Evolutionary conservation across 2,888 invertebrate species (phyloP), one percentile per base, ranked within the genome.

Genomic region (Sarcophaga caerulescens): DNA sequence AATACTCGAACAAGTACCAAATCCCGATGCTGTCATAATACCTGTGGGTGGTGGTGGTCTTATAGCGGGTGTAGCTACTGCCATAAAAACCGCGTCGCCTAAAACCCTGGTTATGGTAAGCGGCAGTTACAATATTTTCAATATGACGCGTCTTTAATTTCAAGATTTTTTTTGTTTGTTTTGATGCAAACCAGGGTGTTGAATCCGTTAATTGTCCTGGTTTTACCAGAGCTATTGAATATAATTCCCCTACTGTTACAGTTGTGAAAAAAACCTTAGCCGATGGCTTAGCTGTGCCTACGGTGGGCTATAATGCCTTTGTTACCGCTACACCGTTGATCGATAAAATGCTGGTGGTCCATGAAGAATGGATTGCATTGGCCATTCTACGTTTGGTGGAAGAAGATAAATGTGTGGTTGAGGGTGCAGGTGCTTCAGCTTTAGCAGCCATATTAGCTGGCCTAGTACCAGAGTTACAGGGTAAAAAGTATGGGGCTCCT

Each of bases 201-300:
- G 99, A 99, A 93, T 97, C 98, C 0, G 98, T 98, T 91, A 95
- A 96, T 89, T 98, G 98, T 93, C 95, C 98, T 1, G 97, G 98
- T 91, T 98, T 98, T 94, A 94, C 95, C 60, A 94, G 94, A 45
- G 97, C 98, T 0, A 91, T 97, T 88, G 94, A 95, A 89, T 94
- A 95, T 63, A 95, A 96, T 0, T 94, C 95, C 81, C 97, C 97
- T 0, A 94, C 95, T 0, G 94, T 94, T 87, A 95, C 96, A 10
- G 94, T 95, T 65, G 95, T 96, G 71, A 93, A 95, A 70, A 96
- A 97, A 5, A 97, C 97, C 0, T 92, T 98, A 76, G 98, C 98
- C 0, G 98, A 98, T 93, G 98, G 98, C 81, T 94, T 98, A 76
- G 97, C 98, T 0, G 98, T 98, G 1, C 97, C 98, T 1, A 95